Conservation (phyloP, 2,797 vertebrate genomes). For the Botia almorhae region DNA sequence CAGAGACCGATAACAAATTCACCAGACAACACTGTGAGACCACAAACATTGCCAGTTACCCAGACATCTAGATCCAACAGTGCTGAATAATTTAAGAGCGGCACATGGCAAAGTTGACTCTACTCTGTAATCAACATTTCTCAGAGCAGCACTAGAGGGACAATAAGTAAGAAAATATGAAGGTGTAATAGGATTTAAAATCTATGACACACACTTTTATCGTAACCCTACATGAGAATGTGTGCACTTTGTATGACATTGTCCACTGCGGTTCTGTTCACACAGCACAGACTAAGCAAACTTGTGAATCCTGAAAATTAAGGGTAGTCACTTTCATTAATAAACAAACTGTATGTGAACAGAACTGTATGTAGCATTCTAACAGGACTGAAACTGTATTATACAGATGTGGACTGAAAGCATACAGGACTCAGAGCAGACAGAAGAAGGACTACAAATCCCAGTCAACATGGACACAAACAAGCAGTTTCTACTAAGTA, state of each 20-base stretch:
- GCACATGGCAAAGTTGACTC: conserved; percentile 6
- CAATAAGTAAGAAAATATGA: background rate
- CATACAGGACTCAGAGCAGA: background rate
- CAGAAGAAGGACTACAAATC: too few relatives aligned
- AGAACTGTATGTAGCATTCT: background rate
- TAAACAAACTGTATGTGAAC: too few relatives aligned
- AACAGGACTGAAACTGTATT: background rate
- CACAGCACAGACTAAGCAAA: too few relatives aligned
- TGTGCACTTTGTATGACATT: too few relatives aligned
- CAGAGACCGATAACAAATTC: conserved; percentile 7
- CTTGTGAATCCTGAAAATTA: too few relatives aligned
- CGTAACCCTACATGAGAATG: too few relatives aligned
- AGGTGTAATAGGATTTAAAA: too few relatives aligned
- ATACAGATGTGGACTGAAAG: background rate
- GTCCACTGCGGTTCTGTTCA: too few relatives aligned
- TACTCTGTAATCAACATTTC: background rate
- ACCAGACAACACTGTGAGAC: conserved; percentile 30
- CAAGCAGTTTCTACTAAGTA: too few relatives aligned
- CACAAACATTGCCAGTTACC: conserved; percentile 19
- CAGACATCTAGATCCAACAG: conserved; percentile 27
- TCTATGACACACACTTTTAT: too few relatives aligned
- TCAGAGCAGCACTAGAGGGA: background rate
- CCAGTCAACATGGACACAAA: too few relatives aligned
- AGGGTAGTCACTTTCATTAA: background rate
- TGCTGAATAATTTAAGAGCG: conserved; percentile 48